Evolutionary conservation across 2,888 invertebrate species (phyloP).

Genomic region (Syritta pipiens): DNA sequence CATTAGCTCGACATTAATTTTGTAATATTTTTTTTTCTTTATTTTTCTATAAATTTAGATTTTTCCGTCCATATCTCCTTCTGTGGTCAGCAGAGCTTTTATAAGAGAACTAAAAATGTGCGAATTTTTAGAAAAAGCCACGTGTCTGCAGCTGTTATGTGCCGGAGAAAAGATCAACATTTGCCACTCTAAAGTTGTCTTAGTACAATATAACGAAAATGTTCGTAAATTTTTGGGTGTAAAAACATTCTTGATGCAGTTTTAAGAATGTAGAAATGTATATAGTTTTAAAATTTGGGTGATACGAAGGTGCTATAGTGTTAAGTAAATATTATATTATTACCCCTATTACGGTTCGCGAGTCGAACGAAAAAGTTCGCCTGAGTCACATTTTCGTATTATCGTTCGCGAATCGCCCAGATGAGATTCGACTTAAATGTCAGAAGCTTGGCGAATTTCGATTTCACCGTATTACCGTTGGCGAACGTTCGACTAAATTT

Average conservation of each 20-base stretch:
- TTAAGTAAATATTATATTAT: conserved; percentile 24
- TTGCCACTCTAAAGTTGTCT: conserved; percentile 88
- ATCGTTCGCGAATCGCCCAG: too few species aligned
- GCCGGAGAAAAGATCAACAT: conserved; percentile 90
- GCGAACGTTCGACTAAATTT: too few species aligned
- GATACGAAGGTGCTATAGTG: conserved; percentile 56
- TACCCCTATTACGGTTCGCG: too few species aligned
- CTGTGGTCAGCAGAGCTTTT: conserved; percentile 75
- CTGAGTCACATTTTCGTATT: too few species aligned
- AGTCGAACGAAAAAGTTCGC: too few species aligned
- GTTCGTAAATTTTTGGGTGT: conserved; percentile 90
- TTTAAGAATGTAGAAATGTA: conserved; percentile 77
- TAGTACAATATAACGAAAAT: conserved; percentile 91
- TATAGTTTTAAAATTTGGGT: conserved; percentile 34
- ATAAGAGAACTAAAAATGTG: conserved; percentile 87
- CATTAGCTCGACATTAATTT: background rate
- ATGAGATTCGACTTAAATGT: too few species aligned
- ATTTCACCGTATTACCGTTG: too few species aligned
- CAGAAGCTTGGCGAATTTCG: too few species aligned
- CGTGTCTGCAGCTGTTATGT: conserved; percentile 88
- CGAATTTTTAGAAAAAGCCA: conserved; percentile 89
- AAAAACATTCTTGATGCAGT: conserved; percentile 86
- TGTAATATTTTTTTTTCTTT: background rate
- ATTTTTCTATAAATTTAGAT: conserved; percentile 73
- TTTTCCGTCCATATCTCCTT: conserved; percentile 76